phyloP scores from a whole-genome alignment of 2,113 vertebrate genomes.

The Ariopsis seemanni region DNA sequence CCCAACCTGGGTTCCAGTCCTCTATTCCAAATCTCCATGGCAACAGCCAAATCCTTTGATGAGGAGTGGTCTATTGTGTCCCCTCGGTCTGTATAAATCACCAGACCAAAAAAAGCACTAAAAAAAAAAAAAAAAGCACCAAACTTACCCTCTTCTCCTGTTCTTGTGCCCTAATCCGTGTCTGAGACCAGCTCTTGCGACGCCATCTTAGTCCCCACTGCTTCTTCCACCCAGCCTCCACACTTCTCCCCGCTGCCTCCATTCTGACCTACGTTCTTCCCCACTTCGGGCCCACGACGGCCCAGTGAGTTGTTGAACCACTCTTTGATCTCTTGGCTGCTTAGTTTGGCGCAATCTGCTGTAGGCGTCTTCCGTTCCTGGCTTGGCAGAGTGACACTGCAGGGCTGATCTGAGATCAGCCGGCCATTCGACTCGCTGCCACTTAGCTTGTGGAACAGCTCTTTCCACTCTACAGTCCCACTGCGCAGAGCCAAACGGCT shows the following conservation, averaged over 20 bases:
- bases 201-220: slow-evolving; percentile 61
- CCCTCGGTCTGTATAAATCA: slow-evolving; percentile 37
- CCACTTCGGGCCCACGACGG: slow-evolving; percentile 64
- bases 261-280: slow-evolving; percentile 73
- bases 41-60: slow-evolving; percentile 50
- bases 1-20: slow-evolving; percentile 49
- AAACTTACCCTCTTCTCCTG: slow-evolving; percentile 57
- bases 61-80: slow-evolving; percentile 47
- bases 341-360: slow-evolving; percentile 73
- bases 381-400: slow-evolving; percentile 71
- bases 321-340: slow-evolving; percentile 70
- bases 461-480: slow-evolving; percentile 78
- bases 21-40: slow-evolving; percentile 47
- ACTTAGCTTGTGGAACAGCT: slow-evolving; percentile 76
- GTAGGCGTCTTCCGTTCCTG: slow-evolving; percentile 70
- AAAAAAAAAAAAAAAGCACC: slow-evolving; percentile 26
- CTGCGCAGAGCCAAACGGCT: slow-evolving; percentile 77
- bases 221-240: slow-evolving; percentile 78
- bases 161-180: slow-evolving; percentile 69
- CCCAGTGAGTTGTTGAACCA: slow-evolving; percentile 68
- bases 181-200: slow-evolving; percentile 76
- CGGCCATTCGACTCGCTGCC: slow-evolving; percentile 63
- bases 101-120: slow-evolving; percentile 27
- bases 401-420: slow-evolving; percentile 63
- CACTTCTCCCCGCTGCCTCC: slow-evolving; percentile 71